Conservation (phyloP, 2,113 vertebrate genomes). For the Accipiter virgatus region DNA sequence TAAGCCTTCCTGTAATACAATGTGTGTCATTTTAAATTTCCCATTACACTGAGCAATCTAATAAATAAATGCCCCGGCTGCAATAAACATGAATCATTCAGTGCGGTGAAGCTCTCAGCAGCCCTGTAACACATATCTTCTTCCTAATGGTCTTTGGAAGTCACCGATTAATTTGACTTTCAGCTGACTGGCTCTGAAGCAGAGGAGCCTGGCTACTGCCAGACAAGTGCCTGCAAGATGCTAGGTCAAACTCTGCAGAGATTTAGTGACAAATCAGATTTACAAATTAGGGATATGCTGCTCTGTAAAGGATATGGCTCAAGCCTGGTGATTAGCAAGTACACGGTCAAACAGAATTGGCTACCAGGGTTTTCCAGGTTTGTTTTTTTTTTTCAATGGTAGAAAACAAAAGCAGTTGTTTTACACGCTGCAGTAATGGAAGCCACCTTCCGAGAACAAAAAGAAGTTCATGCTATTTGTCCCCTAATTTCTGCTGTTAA, state of each 20-base stretch:
- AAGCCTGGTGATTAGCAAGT: neutral
- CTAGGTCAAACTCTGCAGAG: constrained; percentile 22
- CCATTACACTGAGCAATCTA: constrained; percentile 62
- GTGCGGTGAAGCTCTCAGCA: constrained; percentile 40
- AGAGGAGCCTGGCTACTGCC: neutral
- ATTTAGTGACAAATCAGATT: constrained; percentile 61
- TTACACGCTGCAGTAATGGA: neutral
- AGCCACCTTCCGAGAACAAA: neutral
- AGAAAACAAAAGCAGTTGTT: neutral
- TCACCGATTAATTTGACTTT: constrained; percentile 58
- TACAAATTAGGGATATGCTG: constrained; percentile 1
- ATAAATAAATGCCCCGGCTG: constrained; percentile 62
- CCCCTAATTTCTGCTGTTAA: neutral
- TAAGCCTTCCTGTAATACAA: constrained; percentile 65
- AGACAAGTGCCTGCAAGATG: constrained; percentile 29
- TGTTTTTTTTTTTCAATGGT: neutral
- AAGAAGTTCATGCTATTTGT: neutral
- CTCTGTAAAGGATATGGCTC: constrained; percentile 18
- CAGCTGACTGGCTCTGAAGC: constrained; percentile 27
- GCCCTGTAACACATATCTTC: constrained; percentile 30
- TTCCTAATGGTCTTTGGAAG: constrained; percentile 46
- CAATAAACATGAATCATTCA: constrained; percentile 68
- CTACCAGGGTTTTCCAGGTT: neutral
- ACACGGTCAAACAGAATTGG: neutral
- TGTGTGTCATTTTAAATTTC: constrained; percentile 65